Base-by-base conservation (phyloP, 2,888 invertebrate species). In the Scrobipalpa costella region DNA sequence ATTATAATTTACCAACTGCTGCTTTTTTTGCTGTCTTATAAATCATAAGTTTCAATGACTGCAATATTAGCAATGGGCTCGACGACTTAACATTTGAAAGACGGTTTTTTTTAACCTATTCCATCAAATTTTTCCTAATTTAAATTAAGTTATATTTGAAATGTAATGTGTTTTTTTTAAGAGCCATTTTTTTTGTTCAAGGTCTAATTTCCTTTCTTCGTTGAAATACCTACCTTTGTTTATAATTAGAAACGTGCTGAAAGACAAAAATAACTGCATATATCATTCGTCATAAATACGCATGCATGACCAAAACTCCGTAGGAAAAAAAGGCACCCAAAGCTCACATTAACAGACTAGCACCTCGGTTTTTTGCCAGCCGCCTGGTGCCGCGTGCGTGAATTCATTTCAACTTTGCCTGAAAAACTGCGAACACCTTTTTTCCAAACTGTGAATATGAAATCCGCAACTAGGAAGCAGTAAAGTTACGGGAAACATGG, bases 391-490 rank as follows among this genome's bases (percentile, higher is more conserved):
- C 62, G 62, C 44, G 36, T 61, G 68, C 60, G 57, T 36, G 69
- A 67, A 67, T 69, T 64, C 66, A 68, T 67, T 69, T 63, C 65
- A 67, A 69, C 67, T 68, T 67, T 47, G 63, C 19, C 57, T 58
- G 50, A 68, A 68, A 69, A 69, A 64, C 60, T 50, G 44, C 63
- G 52, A 40, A 58, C 61, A 67, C 67, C 67, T 67, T 68, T 68
- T 67, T 47, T 44, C 58, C 40, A 59, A 61, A 38, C 61, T 38
- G 19, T 65, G 67, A 70, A 70, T 69, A 69, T 66, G 69, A 69
- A 70, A 66, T 67, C 64, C 64, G 64, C 59, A 61, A 64, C 61
- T 57, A 57, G 62, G 44, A 61, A 66, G 65, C 67, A 38, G 47
- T 52, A 59, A 62, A 63, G 50, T 52, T 21, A 52, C 19, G 21